Base-by-base conservation (phyloP, 1,140 invertebrate genomes). In the Adelges cooleyi region DNA sequence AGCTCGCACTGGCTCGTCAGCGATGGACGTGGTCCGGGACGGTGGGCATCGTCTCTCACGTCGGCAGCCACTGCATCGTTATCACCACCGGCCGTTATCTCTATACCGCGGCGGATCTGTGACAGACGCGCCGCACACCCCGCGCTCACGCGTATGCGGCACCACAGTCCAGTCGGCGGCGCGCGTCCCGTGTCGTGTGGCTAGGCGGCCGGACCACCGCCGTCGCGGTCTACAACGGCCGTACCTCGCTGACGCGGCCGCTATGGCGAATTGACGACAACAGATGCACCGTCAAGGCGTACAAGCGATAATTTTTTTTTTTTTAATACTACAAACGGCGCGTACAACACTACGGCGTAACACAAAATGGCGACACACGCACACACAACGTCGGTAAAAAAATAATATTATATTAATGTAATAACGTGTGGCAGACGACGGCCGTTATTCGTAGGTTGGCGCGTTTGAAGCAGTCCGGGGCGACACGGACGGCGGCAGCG, bases 41-140 rank as follows among this genome's bases (percentile, higher is more conserved):
- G 53, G 53, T 20, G 23, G 54, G 13, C 56, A 25, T 48, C 38
- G 17, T 33, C 11, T 11, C 11, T 33, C 29, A 33, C 49, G 25
- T 18, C n/a, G 38, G 38, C 54, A 38, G 53, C 38, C 38, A 3
- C 22, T 56, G 38, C 53, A 56, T 56, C 53, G 53, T 56, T 56
- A 44, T 23, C 54, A 42, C 38, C 42, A 42, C 25, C 29, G 42
- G 42, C 56, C 56, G 56, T 62, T 62, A 62, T 62, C 56, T 62
- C 56, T 62, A 62, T 27, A 25, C 25, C 56, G 56, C 42, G 56
- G 56, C 42, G 40, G 40, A 48, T 62, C 42, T 48, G 25, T 48
- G 56, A 62, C 56, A 42, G 56, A 62, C 56, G 40, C 56, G 56
- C 56, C 56, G 56, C 56, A 48, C 42, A 62, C 56, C 56, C 56